phyloP scores from a whole-genome alignment of 1,140 invertebrate species.

The Ips nitidus region DNA sequence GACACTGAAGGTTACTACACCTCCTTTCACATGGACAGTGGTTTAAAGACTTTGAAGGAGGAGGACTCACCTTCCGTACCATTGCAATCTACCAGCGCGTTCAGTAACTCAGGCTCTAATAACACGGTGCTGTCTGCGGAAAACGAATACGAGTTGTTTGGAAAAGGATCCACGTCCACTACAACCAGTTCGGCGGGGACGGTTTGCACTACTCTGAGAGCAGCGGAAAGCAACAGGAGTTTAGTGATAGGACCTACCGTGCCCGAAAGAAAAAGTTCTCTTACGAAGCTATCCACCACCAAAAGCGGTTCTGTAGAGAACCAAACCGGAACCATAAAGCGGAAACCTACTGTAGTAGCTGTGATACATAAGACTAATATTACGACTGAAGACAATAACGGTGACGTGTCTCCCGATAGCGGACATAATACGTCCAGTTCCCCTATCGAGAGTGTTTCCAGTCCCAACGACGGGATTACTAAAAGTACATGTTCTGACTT shows the following conservation, averaged over 20 bases:
- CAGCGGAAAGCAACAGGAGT: constrained; percentile 59
- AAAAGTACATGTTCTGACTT: constrained; percentile 61
- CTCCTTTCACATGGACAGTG: constrained; percentile 94
- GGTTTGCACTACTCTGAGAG: constrained; percentile 78
- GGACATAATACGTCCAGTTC: constrained; percentile 80
- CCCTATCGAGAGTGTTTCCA: constrained; percentile 71
- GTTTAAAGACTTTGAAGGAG: constrained; percentile 81
- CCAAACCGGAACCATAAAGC: constrained; percentile 60
- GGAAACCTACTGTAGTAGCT: constrained; percentile 56
- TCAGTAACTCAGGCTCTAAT: constrained; percentile 58
- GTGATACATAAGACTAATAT: constrained; percentile 61
- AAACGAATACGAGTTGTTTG: constrained; percentile 87
- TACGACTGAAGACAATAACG: constrained; percentile 60
- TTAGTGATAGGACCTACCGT: constrained; percentile 66
- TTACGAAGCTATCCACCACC: constrained; percentile 54
- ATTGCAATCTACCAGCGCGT: constrained; percentile 62
- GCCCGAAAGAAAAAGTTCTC: constrained; percentile 73
- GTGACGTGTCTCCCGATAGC: constrained; percentile 73
- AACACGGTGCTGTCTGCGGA: constrained; percentile 68
- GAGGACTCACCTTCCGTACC: constrained; percentile 70
- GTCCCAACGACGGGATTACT: constrained; percentile 66
- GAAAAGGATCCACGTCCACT: constrained; percentile 84
- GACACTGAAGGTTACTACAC: constrained; percentile 98
- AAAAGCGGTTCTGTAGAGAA: constrained; percentile 51
- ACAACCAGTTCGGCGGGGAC: constrained; percentile 88